Evolutionary conservation across 2,888 invertebrate genomes (phyloP).

Genomic region (Bunonema sp.): DNA sequence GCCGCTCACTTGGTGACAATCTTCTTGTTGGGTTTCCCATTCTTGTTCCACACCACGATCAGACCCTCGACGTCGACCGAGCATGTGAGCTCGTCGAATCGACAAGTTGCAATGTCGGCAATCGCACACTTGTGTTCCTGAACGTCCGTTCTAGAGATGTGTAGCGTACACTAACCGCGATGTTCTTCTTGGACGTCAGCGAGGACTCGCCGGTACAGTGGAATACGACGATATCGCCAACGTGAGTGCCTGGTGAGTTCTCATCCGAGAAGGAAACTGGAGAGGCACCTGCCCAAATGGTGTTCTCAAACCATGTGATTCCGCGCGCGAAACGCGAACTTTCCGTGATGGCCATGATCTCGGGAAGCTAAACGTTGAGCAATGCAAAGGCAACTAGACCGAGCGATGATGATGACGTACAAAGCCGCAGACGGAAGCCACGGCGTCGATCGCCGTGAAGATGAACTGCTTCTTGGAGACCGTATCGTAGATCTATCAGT

Average conservation of each 20-base stretch:
- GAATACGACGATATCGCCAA: conserved; percentile 26
- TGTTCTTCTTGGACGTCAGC: conserved; percentile 9
- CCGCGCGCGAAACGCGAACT: conserved; percentile 13
- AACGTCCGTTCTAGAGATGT: too few species aligned
- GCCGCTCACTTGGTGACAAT: conserved; percentile 20
- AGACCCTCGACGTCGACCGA: conserved; percentile 23
- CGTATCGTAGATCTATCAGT: conserved; percentile 3
- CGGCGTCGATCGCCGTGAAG: neutral
- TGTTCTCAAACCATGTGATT: conserved; percentile 27
- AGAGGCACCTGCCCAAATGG: conserved; percentile 5
- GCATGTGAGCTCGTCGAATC: conserved; percentile 33
- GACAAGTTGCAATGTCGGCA: conserved; percentile 33
- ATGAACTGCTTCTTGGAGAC: neutral
- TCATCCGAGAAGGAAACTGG: neutral
- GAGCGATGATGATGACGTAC: neutral
- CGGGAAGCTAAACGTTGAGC: neutral
- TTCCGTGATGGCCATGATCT: neutral
- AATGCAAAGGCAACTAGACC: neutral
- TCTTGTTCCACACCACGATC: conserved; percentile 31
- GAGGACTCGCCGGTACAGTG: conserved; percentile 25
- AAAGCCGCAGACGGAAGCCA: neutral
- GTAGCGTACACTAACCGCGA: conserved; percentile 10
- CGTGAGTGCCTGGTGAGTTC: conserved; percentile 15
- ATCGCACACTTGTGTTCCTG: conserved; percentile 29
- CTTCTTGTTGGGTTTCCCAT: conserved; percentile 18